Conservation (phyloP, 2,113 vertebrate species). For the Rattus norvegicus region GRCr8 NC_086027.1:80749001-80749500, state of each 20-base stretch:
- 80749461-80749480: not conserved
- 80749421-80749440: not conserved
- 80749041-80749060: not conserved
- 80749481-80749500: not conserved
- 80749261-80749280: no score
- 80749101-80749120: not conserved
- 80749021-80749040: not conserved
- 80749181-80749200: not conserved
- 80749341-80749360: not conserved
- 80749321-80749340: not conserved
- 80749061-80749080: not conserved
- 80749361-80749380: not conserved
- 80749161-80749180: not conserved
- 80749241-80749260: not conserved
- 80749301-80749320: not conserved
- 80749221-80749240: not conserved
- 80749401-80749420: not conserved
- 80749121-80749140: not conserved
- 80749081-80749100: not conserved
- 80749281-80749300: not conserved
- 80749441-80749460: not conserved
- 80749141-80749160: not conserved
- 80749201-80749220: not conserved
- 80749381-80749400: not conserved
- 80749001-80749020: not conserved